Conservation (phyloP, 35 echinoderm and acorn worm species). For the Acanthaster planci region DNA sequence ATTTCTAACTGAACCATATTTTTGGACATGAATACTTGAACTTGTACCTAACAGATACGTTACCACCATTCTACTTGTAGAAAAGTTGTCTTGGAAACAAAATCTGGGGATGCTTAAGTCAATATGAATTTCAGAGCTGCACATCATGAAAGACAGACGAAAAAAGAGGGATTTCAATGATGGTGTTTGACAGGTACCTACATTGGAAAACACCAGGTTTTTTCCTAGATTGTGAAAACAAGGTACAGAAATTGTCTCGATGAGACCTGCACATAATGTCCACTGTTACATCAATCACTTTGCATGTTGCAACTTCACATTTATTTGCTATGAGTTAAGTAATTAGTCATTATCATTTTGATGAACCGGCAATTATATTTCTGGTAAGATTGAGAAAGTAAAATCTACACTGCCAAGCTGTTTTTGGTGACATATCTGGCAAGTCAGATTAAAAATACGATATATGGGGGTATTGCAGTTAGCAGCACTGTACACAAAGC, state of each 20-base stretch:
- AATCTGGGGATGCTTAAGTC: not conserved
- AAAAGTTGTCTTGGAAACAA: constrained; percentile 12
- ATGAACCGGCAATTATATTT: not conserved
- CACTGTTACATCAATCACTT: not conserved
- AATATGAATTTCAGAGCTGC: not conserved
- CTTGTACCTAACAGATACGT: constrained; percentile 23
- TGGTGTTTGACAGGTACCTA: not conserved
- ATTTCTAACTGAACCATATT: not conserved
- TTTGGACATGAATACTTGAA: constrained; percentile 4
- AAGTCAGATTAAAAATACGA: not conserved
- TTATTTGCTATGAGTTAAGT: too few relatives aligned
- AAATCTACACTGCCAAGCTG: not conserved
- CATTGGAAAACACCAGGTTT: not conserved
- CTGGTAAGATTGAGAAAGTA: not conserved
- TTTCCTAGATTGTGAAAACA: not conserved
- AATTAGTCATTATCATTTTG: not conserved
- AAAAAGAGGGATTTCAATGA: not conserved
- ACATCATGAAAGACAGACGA: not conserved
- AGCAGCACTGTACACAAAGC: not conserved
- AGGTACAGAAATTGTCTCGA: not conserved
- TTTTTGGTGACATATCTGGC: not conserved
- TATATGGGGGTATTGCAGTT: not conserved
- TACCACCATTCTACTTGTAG: constrained; percentile 8
- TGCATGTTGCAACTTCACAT: not conserved
- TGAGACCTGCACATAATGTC: not conserved